Percentiles rank a stretch among this genome's conserved stretches.
Evolutionary conservation across 2,888 invertebrate genomes (phyloP).

Genomic region (Chymomyza procnemis): DNA sequence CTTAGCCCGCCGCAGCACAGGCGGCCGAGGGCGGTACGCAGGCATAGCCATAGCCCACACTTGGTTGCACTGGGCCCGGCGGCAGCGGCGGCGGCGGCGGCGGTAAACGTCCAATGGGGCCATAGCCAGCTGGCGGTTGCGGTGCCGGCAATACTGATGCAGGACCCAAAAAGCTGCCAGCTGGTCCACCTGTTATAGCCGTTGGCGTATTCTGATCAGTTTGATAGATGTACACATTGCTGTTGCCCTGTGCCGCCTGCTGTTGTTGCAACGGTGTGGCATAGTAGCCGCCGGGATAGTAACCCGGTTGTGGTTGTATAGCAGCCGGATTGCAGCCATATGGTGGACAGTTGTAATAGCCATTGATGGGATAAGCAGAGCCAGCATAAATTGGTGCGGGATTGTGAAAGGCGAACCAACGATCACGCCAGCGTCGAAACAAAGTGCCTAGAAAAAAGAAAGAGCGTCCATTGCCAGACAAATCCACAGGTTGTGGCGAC

Average conservation of each 20-base stretch:
- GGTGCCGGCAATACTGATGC: constrained; percentile 24
- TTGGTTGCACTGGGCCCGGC: constrained; percentile 10
- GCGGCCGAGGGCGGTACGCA: constrained; percentile 23
- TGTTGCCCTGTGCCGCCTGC: constrained; percentile 63
- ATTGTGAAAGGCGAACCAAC: constrained; percentile 56
- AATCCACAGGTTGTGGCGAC: constrained; percentile 17
- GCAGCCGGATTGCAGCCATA: constrained; percentile 57
- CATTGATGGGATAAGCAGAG: constrained; percentile 51
- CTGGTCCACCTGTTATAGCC: background rate
- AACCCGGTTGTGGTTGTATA: constrained; percentile 45
- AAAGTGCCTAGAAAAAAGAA: constrained; percentile 59
- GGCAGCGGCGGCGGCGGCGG: no score
- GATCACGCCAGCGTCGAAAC: constrained; percentile 68
- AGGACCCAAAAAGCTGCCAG: background rate
- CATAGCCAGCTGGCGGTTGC: background rate
- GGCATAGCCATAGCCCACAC: constrained; percentile 34
- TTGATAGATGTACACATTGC: constrained; percentile 63
- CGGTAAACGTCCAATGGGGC: constrained; percentile 20
- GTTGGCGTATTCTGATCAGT: constrained; percentile 52
- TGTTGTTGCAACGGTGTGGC: constrained; percentile 27
- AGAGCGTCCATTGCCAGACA: constrained; percentile 50
- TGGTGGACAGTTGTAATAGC: constrained; percentile 53
- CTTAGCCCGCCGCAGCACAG: constrained; percentile 34
- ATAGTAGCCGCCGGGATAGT: constrained; percentile 49
- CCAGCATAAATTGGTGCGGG: constrained; percentile 59